A percentile compares a stretch with the other conserved stretches of the same genome.
These are phyloP conservation scores for Eurystomus gularis DNA, from an alignment of 2,113 vertebrate species.

Conservation along the genomic window DNA sequence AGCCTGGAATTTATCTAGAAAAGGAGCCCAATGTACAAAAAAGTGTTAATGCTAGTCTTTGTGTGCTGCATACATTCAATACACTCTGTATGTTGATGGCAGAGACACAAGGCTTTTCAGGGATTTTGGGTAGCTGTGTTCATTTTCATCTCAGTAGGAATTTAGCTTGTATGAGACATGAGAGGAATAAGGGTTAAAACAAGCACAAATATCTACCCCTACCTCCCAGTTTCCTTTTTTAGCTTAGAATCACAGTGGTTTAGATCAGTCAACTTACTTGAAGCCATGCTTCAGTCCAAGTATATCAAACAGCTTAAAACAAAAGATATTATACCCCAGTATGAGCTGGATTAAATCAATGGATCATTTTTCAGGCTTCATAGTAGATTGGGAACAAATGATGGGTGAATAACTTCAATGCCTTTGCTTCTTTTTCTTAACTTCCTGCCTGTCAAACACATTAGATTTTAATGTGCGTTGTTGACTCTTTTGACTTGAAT, in stretches of 20 bases:
- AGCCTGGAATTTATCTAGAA: neutral
- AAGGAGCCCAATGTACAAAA: neutral
- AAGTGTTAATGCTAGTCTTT: neutral
- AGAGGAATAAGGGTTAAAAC: neutral
- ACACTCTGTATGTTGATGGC: neutral
- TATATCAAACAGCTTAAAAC: neutral
- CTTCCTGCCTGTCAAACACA: neutral
- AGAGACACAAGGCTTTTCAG: neutral
- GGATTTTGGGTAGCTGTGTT: neutral
- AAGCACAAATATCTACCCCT: neutral
- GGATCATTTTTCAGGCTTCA: neutral
- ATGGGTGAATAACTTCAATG: neutral
- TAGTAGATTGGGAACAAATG: neutral
- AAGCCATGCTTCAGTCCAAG: neutral
- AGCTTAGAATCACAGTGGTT: neutral
- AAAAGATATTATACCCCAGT: neutral
- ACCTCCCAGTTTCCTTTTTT: neutral
- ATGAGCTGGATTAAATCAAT: neutral
- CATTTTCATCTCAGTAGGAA: conserved; percentile 31
- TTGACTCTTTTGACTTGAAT: neutral
- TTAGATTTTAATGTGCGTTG: neutral
- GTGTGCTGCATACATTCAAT: neutral
- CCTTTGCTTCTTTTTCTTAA: neutral
- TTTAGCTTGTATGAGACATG: neutral
- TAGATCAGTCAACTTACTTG: neutral